Evolutionary conservation across 2,888 invertebrate genomes (phyloP), one percentile per base, ranked within the genome.

Genomic region (Oegoconia quadripuncta): DNA sequence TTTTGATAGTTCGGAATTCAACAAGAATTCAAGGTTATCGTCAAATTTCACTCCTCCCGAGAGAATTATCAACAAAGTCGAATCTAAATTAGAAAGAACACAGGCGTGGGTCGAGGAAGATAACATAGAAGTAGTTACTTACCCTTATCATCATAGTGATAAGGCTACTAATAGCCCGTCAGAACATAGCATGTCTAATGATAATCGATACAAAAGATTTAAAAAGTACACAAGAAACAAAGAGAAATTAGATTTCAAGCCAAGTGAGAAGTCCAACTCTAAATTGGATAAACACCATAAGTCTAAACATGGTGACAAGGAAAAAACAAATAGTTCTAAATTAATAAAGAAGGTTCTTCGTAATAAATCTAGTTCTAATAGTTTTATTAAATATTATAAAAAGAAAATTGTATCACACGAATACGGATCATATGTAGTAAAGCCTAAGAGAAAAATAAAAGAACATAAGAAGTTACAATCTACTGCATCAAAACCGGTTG

Each of bases 71-170:
- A 33, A 18, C 9, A 37, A 45, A 20, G 54, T 55, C 12, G 52
- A 56, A 35, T 54, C 55, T 2, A 58, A 58, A 31, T 38, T 69
- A 7, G 60, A 70, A 45, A 59, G 71, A 43, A 69, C 67, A n/a
- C 59, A 69, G 46, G 65, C 64, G 13, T 76, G 76, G 75, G 46
- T 74, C 6, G 62, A 72, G 33, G 64, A 62, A 16, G 71, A 75
- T 27, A 44, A 60, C 2, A 30, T 29, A n/a, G 62, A 66, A 36
- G 40, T 51, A 3, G 51, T 53, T 2, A 42, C 56, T 7, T 65
- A 56, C 49, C 46, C 53, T 4, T 40, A 59, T 14, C 49, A 58
- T 3, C 54, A 61, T n/a, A n/a, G n/a, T 15, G 9, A 42, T 3
- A 45, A 48, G 15, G 44, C 44, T 25, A 53, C 56, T 15, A 48